Evolutionary conservation across 2,113 vertebrate genomes (phyloP).

Genomic region (Zosterops japonicus): DNA sequence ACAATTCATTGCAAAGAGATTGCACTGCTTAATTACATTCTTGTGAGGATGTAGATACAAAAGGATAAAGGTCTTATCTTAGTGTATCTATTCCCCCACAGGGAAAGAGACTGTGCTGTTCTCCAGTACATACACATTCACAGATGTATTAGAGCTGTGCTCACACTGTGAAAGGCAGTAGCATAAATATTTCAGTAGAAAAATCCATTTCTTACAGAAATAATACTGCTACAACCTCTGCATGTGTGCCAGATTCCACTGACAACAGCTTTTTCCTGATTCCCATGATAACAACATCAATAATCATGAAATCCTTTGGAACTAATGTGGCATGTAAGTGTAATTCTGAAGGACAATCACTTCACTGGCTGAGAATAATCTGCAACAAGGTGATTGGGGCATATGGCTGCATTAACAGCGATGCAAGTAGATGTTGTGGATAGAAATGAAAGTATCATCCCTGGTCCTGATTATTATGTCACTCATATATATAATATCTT

Average conservation of each 20-base stretch:
- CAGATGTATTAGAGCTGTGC: not conserved
- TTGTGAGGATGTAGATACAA: not conserved
- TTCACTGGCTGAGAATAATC: not conserved
- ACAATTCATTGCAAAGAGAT: not conserved
- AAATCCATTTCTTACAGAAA: not conserved
- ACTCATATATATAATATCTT: not conserved
- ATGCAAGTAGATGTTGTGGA: not conserved
- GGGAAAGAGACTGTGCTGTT: not conserved
- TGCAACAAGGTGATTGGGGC: not conserved
- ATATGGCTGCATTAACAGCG: not conserved
- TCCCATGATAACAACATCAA: not conserved
- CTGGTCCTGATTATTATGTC: not conserved
- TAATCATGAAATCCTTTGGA: conserved; percentile 5
- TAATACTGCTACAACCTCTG: not conserved
- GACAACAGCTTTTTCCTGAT: not conserved
- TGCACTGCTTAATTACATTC: not conserved
- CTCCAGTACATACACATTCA: not conserved
- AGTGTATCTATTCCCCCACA: not conserved
- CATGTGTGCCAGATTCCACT: not conserved
- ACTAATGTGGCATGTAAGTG: conserved; percentile 16
- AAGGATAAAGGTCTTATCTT: not conserved
- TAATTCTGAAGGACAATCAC: conserved; percentile 19
- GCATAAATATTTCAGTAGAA: conserved; percentile 1
- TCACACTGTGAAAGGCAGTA: not conserved
- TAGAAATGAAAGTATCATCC: not conserved